phyloP scores from a whole-genome alignment of 2,888 invertebrate species.

The Drosophila fungiperda region DNA sequence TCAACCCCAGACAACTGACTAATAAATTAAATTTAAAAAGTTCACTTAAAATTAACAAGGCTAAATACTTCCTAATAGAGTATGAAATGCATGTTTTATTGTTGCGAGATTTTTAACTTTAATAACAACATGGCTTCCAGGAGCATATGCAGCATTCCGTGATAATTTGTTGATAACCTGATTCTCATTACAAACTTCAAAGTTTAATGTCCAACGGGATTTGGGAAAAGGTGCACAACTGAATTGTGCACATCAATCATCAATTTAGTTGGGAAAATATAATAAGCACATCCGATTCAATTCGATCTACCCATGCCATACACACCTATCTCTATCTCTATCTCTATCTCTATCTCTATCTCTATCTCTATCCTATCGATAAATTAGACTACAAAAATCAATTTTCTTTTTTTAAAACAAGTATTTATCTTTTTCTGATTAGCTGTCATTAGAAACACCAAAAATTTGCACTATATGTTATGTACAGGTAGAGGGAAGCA shows the following conservation, averaged over 20 bases:
- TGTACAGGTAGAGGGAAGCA: too few relatives aligned
- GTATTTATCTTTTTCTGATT: too few relatives aligned
- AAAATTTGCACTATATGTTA: background rate
- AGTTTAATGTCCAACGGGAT: background rate
- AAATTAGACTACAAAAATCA: background rate
- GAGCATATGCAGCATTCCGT: background rate
- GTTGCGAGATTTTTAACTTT: background rate
- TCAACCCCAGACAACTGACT: background rate
- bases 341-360: too few relatives aligned
- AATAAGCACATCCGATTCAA: background rate
- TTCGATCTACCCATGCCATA: background rate
- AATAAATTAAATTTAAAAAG: background rate
- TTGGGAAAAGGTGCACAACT: background rate
- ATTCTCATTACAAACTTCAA: background rate
- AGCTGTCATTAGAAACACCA: background rate
- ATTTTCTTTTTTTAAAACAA: background rate
- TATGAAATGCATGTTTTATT: background rate
- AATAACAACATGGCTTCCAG: background rate
- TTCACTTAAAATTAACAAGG: background rate
- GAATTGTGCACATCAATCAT: background rate
- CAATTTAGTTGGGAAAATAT: background rate
- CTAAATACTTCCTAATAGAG: background rate
- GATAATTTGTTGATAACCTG: background rate
- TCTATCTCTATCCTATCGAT: too few relatives aligned
- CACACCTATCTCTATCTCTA: background rate